Evolutionary conservation across 2,888 invertebrate species (phyloP), one percentile per base, ranked within the genome.

Genomic region (Cactoblastis cactorum): DNA sequence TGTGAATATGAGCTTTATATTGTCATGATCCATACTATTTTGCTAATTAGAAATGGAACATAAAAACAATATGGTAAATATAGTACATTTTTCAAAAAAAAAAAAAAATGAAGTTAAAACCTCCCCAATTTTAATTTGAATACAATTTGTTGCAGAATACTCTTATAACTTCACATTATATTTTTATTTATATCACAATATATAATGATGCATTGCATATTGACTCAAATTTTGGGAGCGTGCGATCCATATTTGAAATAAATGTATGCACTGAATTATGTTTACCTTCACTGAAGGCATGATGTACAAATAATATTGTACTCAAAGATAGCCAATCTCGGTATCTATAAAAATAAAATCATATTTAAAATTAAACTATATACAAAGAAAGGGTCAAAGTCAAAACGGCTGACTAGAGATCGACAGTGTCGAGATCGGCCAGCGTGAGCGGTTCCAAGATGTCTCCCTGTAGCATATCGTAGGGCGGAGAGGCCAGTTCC

Each of bases 241-340:
- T 71, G 77, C 76, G 63, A 72, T 74, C 69, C 63, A 60, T 62
- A 69, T 74, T 72, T 67, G 63, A 68, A 67, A 65, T 65, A 69
- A 71, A n/a, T 63, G 68, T 63, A 60, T 68, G 72, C 74, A 73
- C 67, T 73, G 69, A 43, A 57, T 63, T 63, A 73, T 69, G 63
- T 63, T 67, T 63, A 65, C 87, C 87, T 88, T 85, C 88, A 88
- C 76, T 85, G 87, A 88, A 88, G 88, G 88, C 81, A 82, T 77
- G n/a, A n/a, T n/a, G 81, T 77, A 74, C 71, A 72, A 73, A 73
- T 62, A 61, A 79, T 68, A 80, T 86, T 82, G 86, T 84, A 86
- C 84, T 82, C 77, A 71, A 61, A 72, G 74, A 80, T 78, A 80
- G 75, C 77, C 72, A 79, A 74, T 62, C 71, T 69, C 67, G 71